Percentiles rank a stretch among this genome's conserved stretches.
These are phyloP conservation scores for Ichneumoninae sp. DNA, from an alignment of 2,888 invertebrate species.

Conservation along the genomic window DNA sequence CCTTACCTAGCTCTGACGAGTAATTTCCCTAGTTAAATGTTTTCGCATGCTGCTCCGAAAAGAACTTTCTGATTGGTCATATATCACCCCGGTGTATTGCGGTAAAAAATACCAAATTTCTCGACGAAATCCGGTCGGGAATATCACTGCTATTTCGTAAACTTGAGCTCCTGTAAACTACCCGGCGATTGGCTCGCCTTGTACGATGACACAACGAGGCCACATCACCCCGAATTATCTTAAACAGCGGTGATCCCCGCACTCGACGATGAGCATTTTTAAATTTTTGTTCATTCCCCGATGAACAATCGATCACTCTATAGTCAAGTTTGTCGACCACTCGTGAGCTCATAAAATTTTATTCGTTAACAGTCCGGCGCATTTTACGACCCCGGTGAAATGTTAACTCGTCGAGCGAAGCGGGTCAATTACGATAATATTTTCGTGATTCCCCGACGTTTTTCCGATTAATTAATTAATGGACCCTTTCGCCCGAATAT, in stretches of 20 bases:
- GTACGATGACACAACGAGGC: background rate
- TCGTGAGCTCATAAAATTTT: conserved; percentile 2
- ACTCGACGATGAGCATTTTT: background rate
- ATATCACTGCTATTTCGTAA: background rate
- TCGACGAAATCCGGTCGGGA: background rate
- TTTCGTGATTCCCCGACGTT: background rate
- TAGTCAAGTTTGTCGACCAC: conserved; percentile 2
- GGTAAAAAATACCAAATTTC: background rate
- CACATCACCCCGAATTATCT: background rate
- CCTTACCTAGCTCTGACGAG: background rate
- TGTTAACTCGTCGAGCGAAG: conserved; percentile 3
- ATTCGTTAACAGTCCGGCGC: background rate
- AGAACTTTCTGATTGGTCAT: background rate
- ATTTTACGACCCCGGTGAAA: background rate
- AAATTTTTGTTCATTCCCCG: background rate
- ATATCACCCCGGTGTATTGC: background rate
- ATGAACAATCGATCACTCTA: conserved; percentile 8
- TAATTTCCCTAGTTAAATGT: background rate
- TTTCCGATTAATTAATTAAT: conserved; percentile 11
- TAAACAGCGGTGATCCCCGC: background rate
- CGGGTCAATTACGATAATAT: conserved; percentile 6
- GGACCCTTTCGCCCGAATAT: background rate
- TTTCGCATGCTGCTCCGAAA: background rate
- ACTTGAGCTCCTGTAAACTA: background rate
- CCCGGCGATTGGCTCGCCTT: background rate